Evolutionary conservation across 2,797 vertebrate genomes (phyloP).

Genomic region (Epinephelus coioides): DNA sequence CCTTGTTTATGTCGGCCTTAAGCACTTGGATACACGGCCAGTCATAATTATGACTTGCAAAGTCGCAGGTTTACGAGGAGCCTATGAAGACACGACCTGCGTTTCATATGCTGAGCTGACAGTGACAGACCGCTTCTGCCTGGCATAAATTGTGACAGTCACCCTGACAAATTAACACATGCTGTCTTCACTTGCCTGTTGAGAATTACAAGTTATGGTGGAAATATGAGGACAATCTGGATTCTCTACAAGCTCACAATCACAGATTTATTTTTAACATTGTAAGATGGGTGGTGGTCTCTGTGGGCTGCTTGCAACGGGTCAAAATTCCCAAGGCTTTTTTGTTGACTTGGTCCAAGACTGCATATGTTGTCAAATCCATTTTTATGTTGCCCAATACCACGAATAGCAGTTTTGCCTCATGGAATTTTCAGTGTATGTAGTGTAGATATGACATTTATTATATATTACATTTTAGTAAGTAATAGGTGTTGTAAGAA

Average conservation of each 20-base stretch:
- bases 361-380: neutral
- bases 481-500: neutral
- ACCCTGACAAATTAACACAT: slow-evolving; percentile 49
- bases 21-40: slow-evolving; percentile 37
- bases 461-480: neutral
- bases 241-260: slow-evolving; percentile 10
- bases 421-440: too few relatives aligned
- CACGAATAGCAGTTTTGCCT: too few relatives aligned
- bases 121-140: slow-evolving; percentile 54
- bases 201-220: slow-evolving; percentile 24
- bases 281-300: neutral
- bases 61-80: slow-evolving; percentile 56
- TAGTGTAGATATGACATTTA: neutral
- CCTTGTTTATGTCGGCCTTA: slow-evolving; percentile 49
- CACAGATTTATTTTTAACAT: slow-evolving; percentile 9
- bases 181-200: slow-evolving; percentile 37
- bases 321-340: neutral
- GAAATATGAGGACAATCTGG: slow-evolving; percentile 15
- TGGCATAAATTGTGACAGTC: slow-evolving; percentile 45
- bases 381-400: too few relatives aligned
- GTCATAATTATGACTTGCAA: slow-evolving; percentile 53
- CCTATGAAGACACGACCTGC: slow-evolving; percentile 43
- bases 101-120: slow-evolving; percentile 55
- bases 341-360: neutral
- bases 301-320: neutral